Base-by-base conservation (phyloP, 2,113 vertebrate genomes). In the Tachysurus vachellii region DNA sequence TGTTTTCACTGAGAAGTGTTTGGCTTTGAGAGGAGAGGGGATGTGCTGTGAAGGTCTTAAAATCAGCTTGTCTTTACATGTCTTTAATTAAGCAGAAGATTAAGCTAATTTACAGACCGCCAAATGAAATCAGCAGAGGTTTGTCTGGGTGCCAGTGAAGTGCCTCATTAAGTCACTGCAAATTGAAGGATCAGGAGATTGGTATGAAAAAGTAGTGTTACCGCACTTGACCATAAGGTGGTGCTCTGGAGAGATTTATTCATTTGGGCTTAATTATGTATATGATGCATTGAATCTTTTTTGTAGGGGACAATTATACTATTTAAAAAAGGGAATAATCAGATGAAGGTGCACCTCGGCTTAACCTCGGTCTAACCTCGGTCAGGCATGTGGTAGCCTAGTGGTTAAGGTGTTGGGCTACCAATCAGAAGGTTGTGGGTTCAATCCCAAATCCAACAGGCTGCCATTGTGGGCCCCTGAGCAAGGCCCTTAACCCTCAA, bases 21-120 rank as follows among this genome's bases (percentile, higher is more conserved):
- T 75, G 50, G 61, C 64, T 73, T 59, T 77, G 86, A 82, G 42
- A 57, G 36, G 54, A 82, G 50, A 44, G n/a, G 59, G 28, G 62
- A 80, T 83, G 62, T 16, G 5, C 26, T 56, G 31, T 28, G 44
- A 66, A 86, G 82, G 85, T 56, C 44, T n/a, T 84, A 53, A 64
- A 81, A 83, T 79, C 64, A 64, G 80, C 75, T 87, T 83, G 89
- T 70, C 85, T 77, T 28, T 84, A 88, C 87, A 87, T 79, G 89
- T 71, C 86, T 88, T 88, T 83, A 88, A 88, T 88, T 90, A 90
- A 87, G 83, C 83, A 85, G 70, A 28, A 79, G 80, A 81, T 75
- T 82, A 80, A 88, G 68, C 70, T 77, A 59, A 88, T 88, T 85
- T 88, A 76, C 82, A 86, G 81, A 64, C 82, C n/a, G 79, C 76